Evolutionary conservation across 2,797 vertebrate species (phyloP), one percentile per base, ranked within the genome.

Genomic region (Melanotaenia pygmaea): DNA sequence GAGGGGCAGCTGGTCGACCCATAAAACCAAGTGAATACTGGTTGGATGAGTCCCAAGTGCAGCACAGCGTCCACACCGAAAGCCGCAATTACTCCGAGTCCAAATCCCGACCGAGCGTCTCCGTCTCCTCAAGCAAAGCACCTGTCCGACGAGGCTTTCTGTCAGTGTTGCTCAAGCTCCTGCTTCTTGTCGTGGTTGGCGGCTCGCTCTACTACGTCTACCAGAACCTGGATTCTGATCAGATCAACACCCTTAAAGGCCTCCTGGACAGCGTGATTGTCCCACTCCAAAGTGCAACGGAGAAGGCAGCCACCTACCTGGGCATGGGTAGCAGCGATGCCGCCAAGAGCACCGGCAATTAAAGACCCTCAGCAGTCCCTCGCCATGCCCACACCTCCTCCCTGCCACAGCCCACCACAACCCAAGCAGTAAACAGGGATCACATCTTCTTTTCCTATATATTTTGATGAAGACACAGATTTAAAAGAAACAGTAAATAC

Each of bases 1-100:
- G 96, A 88, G 97, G 97, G 70, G 97, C 97, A 63, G 96, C 96
- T 5, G 96, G 96, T 40, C 94, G 97, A 20, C 97, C 97, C 1
- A 40, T 97, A 59, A 96, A 96, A 79, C 86, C 91, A 67, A 95
- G 92, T 77, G 96, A 97, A 80, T 98, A 96, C 93, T 95, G 94
- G 91, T 80, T 97, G 90, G 95, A 98, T 20, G 96, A 97, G 73
- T 91, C 93, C 12, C 96, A 91, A 18, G 38, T 92, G 65, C 79
- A 89, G 67, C 91, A 32, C 83, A 89, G 57, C 47, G 10, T 89
- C 68, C 74, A 40, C 72, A 83, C 89, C 0, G 91, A 94, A 77
- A 92, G 30, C 77, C 89, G 70, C 77, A 80, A 81, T 10, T 89
- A 80, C 78, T 83, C 90, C 0, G 92, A 93, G 78, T 86, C 82